Conservation (phyloP, 2,888 invertebrate genomes). For the Bellardia pandia region DNA sequence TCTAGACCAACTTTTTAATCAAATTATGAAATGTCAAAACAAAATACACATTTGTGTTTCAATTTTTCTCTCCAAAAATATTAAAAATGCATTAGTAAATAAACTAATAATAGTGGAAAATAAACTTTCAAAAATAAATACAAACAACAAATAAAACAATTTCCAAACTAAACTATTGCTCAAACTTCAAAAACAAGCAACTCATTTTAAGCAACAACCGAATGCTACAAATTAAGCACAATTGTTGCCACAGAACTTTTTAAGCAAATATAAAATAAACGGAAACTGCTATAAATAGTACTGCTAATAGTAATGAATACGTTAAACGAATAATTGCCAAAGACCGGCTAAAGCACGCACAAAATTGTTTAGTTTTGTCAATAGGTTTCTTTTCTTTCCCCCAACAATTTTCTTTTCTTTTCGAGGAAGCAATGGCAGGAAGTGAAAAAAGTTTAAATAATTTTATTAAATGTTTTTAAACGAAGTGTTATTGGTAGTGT, state of each 20-base stretch:
- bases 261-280: neutral
- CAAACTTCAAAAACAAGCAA: slow-evolving; percentile 23
- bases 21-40: slow-evolving; percentile 54
- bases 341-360: slow-evolving; percentile 44
- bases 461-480: neutral
- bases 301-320: slow-evolving; percentile 11
- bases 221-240: slow-evolving; percentile 61
- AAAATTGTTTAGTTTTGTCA: slow-evolving; percentile 39
- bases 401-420: neutral
- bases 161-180: slow-evolving; percentile 17
- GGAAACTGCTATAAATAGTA: slow-evolving; percentile 11
- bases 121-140: no score
- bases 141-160: slow-evolving; percentile 17
- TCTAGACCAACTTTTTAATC: slow-evolving; percentile 68
- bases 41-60: slow-evolving; percentile 12
- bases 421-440: neutral
- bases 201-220: slow-evolving; percentile 31
- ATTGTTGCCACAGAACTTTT: slow-evolving; percentile 50
- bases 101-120: neutral
- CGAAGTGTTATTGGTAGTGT: slow-evolving; percentile 13
- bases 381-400: slow-evolving; percentile 1
- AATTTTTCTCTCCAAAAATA: slow-evolving; percentile 9
- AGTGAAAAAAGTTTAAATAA: neutral
- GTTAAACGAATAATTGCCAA: slow-evolving; percentile 32
- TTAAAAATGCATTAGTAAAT: slow-evolving; percentile 49